Evolutionary conservation across 2,888 invertebrate genomes (phyloP), one percentile per base, ranked within the genome.

Genomic region (Dicycla oo): DNA sequence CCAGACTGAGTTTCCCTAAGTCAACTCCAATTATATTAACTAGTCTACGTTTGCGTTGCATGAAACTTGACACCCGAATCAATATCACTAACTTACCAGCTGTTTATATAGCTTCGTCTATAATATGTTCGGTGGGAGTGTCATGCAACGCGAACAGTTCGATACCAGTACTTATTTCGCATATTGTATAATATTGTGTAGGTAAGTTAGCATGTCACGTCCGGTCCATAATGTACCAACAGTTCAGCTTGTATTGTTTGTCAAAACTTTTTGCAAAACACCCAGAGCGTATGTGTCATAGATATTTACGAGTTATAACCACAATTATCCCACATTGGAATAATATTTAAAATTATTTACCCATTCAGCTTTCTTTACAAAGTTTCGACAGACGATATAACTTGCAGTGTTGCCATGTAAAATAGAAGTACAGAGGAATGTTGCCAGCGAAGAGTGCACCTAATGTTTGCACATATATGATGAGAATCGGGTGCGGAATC

Each of bases 401-500:
- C 77, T 76, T 82, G 83, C 69, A 79, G 84, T 89, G 86, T 86
- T 87, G 87, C 87, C 86, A 86, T 88, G 84, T 86, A 85, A 86
- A 85, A 86, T 86, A 80, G 83, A 86, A 86, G 86, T 89, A 85
- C 87, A 86, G 85, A 81, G 83, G 87, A 88, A 81, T 88, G 91
- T 90, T 89, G 91, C 89, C 90, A 91, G 89, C 88, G 86, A 83
- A 88, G 89, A 90, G 91, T 93, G 93, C 92, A 90, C 93, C 92
- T 89, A 88, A 88, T 88, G 89, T 91, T 84, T 91, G 93, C 91
- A 91, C 91, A 85, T 88, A 89, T 89, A 89, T 90, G 91, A 86
- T 68, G 88, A 90, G 93, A 94, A 93, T 91, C 92, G 94, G 96
- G 96, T 95, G 96, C 95, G 96, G 92, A 95, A 96, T 91, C 88